phyloP scores from a whole-genome alignment of 2,888 invertebrate genomes.

The Dysmachus trigonus region DNA sequence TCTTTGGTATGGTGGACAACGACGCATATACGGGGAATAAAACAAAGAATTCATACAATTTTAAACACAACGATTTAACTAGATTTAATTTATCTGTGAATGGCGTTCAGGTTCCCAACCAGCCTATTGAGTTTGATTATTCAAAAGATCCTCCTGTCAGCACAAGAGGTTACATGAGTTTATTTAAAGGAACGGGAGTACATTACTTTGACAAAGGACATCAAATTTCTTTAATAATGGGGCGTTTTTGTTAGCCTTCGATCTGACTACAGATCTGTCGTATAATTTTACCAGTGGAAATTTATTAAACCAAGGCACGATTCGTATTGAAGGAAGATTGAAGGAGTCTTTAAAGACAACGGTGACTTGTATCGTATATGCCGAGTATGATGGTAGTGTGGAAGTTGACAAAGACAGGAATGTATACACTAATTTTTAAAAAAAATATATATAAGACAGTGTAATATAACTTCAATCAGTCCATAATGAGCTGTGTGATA shows the following conservation, averaged over 20 bases:
- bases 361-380: not conserved
- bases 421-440: not conserved
- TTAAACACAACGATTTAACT: too few species aligned
- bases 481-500: not conserved
- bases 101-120: too few species aligned
- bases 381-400: not conserved
- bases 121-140: too few species aligned
- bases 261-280: not conserved
- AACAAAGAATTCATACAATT: too few species aligned
- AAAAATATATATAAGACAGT: not conserved
- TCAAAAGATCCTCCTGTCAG: too few species aligned
- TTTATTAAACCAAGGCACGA: not conserved
- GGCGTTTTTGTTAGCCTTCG: not conserved
- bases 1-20: not conserved
- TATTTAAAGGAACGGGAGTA: too few species aligned
- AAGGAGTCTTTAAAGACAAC: not conserved
- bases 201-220: not conserved
- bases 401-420: not conserved
- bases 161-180: too few species aligned
- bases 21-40: not conserved
- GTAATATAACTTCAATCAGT: not conserved
- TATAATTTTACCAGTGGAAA: not conserved
- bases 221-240: not conserved
- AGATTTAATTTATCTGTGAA: too few species aligned
- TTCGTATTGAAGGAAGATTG: not conserved